A percentile compares a stretch with the other conserved stretches of the same genome.
phyloP scores from a whole-genome alignment of 2,797 vertebrate species.

The Enteromius anoplus region DNA sequence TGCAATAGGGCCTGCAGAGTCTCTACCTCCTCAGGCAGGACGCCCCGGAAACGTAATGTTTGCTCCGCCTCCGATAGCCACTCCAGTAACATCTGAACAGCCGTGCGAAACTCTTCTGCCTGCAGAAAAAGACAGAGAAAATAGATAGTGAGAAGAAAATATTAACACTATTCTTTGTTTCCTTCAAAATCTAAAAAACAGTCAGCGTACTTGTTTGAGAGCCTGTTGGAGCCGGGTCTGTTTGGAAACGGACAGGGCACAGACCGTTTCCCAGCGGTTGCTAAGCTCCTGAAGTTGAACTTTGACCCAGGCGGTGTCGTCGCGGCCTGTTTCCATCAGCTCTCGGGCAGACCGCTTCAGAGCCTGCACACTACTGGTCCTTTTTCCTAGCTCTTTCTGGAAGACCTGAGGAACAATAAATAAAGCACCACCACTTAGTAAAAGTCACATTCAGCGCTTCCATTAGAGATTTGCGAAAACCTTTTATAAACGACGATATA shows the following conservation, averaged over 20 bases:
- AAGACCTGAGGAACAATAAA: constrained; percentile 80
- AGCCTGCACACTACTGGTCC: constrained; percentile 91
- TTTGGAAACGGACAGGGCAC: constrained; percentile 93
- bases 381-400: constrained; percentile 97
- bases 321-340: constrained; percentile 92
- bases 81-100: constrained; percentile 91
- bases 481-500: not conserved
- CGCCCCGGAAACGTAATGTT: constrained; percentile 93
- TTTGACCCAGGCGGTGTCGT: constrained; percentile 97
- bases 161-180: not conserved
- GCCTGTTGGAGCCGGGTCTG: constrained; percentile 93
- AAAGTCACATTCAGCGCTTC: not conserved
- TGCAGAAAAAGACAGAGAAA: constrained; percentile 59
- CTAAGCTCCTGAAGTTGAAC: constrained; percentile 97
- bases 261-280: constrained; percentile 96
- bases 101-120: constrained; percentile 95
- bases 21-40: constrained; percentile 93
- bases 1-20: constrained; percentile 90
- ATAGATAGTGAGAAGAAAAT: not conserved
- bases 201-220: constrained; percentile 87
- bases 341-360: constrained; percentile 94
- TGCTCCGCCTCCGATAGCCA: constrained; percentile 98
- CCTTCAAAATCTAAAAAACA: not conserved
- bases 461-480: not conserved
- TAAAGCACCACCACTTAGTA: not conserved